Evolutionary conservation across 2,888 invertebrate genomes (phyloP).

Genomic region (Hirudinaria manillensis): DNA sequence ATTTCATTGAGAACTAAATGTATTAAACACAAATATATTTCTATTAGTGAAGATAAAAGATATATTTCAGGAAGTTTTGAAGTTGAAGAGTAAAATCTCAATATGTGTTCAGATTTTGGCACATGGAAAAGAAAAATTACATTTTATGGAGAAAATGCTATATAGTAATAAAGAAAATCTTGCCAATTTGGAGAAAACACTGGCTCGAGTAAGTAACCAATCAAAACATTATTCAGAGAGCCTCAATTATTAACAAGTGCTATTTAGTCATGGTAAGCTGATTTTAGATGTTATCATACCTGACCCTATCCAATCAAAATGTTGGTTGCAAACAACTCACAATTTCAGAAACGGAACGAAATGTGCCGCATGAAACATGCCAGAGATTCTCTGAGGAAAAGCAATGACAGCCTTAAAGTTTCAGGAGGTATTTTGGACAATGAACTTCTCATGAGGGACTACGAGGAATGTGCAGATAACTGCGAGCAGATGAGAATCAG

Average conservation of each 20-base stretch:
- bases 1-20: background rate
- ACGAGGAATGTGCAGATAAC: background rate
- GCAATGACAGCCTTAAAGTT: background rate
- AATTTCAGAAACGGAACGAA: background rate
- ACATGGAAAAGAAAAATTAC: background rate
- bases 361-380: background rate
- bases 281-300: background rate
- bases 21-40: too few relatives aligned
- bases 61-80: conserved; percentile 10
- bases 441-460: background rate
- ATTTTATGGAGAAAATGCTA: background rate
- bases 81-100: conserved; percentile 3
- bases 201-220: background rate
- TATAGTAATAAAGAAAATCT: background rate
- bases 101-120: background rate
- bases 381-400: background rate
- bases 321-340: background rate
- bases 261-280: background rate
- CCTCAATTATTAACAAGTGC: background rate
- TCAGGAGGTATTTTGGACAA: background rate
- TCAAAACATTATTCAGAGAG: background rate
- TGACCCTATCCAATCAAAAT: background rate
- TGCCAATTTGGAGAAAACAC: background rate
- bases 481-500: background rate
- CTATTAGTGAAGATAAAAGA: background rate